Percentiles rank a stretch among this genome's conserved stretches.
Conservation (phyloP, 2,888 invertebrate species). For the Azorinus chamasolen region DNA sequence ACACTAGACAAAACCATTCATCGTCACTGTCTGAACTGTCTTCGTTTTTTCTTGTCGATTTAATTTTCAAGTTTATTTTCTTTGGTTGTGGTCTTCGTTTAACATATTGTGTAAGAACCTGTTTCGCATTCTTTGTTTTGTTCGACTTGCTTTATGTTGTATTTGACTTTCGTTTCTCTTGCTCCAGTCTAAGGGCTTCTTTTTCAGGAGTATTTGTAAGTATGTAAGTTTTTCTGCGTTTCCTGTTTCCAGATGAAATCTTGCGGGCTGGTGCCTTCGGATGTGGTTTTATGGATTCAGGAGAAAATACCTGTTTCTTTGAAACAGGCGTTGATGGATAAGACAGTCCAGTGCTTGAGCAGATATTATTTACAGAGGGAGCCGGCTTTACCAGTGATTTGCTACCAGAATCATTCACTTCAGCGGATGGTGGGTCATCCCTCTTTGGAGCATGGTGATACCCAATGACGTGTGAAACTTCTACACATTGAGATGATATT, state of each 20-base stretch:
- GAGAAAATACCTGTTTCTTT: slow-evolving; percentile 20
- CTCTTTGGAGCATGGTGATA: no score
- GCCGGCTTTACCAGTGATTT: neutral
- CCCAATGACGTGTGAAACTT: no score
- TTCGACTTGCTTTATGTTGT: neutral
- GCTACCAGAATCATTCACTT: no score
- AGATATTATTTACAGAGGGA: slow-evolving; percentile 3
- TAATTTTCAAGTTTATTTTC: neutral
- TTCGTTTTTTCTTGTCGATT: neutral
- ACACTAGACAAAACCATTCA: slow-evolving; percentile 24
- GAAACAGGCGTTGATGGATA: neutral
- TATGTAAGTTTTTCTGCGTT: slow-evolving; percentile 40
- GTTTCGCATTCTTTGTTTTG: neutral
- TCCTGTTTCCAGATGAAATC: slow-evolving; percentile 21
- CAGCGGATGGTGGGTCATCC: no score
- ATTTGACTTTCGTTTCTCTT: slow-evolving; percentile 16
- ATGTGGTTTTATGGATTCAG: slow-evolving; percentile 25
- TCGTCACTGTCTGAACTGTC: slow-evolving; percentile 18
- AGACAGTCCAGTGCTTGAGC: neutral
- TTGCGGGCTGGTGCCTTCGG: slow-evolving; percentile 42
- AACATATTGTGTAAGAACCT: neutral
- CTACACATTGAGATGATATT: neutral
- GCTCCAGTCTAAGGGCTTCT: slow-evolving; percentile 37
- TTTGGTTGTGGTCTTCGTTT: neutral
- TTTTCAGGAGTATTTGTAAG: slow-evolving; percentile 42